Conservation (phyloP, 2,113 vertebrate species). For the Kryptolebias marmoratus region DNA sequence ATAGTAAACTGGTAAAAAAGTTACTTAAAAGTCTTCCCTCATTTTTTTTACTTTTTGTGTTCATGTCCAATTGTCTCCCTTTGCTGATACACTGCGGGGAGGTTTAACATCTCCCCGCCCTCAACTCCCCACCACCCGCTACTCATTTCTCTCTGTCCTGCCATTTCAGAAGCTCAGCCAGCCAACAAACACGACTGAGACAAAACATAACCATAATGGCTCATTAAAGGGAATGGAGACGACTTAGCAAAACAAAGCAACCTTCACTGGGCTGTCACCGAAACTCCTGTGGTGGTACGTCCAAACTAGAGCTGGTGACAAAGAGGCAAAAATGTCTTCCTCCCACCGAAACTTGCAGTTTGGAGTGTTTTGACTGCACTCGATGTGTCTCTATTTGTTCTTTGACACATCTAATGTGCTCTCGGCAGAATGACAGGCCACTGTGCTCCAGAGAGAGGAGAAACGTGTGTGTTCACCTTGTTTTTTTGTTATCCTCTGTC, state of each 20-base stretch:
- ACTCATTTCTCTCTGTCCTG: slow-evolving; percentile 56
- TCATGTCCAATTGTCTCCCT: background rate
- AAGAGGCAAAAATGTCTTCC: slow-evolving; percentile 67
- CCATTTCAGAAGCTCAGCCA: slow-evolving; percentile 69
- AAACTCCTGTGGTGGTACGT: slow-evolving; percentile 67
- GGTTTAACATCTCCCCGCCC: slow-evolving; percentile 31
- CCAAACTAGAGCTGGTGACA: slow-evolving; percentile 65
- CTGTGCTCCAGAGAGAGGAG: slow-evolving; percentile 27
- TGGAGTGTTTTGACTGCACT: slow-evolving; percentile 59
- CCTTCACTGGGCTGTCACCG: slow-evolving; percentile 79
- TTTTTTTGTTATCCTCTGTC: slow-evolving; percentile 9
- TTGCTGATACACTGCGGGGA: slow-evolving; percentile 25
- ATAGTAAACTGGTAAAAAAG: background rate
- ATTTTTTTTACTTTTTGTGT: background rate
- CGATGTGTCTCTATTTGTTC: slow-evolving; percentile 61
- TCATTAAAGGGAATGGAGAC: slow-evolving; percentile 81
- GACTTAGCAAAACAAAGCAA: slow-evolving; percentile 83
- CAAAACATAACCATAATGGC: slow-evolving; percentile 78
- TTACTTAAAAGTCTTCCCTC: background rate
- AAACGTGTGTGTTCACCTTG: slow-evolving; percentile 5
- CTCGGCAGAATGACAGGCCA: slow-evolving; percentile 59
- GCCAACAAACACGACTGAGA: slow-evolving; percentile 72
- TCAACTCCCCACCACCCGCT: slow-evolving; percentile 2
- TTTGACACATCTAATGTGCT: slow-evolving; percentile 60
- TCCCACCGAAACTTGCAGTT: slow-evolving; percentile 53